These are phyloP conservation scores for Drosophila nigromelanica DNA, from an alignment of 1,140 invertebrate genomes.

Conservation along the genomic window DNA sequence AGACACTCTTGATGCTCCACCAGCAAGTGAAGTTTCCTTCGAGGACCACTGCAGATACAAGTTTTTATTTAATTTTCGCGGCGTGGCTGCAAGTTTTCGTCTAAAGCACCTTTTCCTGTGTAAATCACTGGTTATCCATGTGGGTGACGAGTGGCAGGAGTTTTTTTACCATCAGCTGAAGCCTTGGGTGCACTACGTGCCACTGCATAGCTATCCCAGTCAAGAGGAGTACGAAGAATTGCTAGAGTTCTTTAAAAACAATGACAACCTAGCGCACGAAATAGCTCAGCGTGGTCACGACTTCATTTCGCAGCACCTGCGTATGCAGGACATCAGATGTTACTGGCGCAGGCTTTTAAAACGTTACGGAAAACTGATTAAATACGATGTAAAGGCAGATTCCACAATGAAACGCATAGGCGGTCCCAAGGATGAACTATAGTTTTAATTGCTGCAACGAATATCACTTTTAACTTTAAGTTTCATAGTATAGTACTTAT, in stretches of 20 bases:
- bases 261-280: constrained; percentile 90
- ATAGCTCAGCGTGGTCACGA: constrained; percentile 93
- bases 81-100: constrained; percentile 98
- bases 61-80: constrained; percentile 98
- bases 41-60: constrained; percentile 97
- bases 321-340: constrained; percentile 92
- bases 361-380: constrained; percentile 91
- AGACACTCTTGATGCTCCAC: constrained; percentile 93
- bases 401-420: constrained; percentile 84
- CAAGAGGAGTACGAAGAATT: constrained; percentile 89
- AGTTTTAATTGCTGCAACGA: not conserved
- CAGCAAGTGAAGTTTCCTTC: constrained; percentile 94
- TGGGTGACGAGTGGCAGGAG: constrained; percentile 97
- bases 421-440: constrained; percentile 51
- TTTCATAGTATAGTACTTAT: too few species aligned
- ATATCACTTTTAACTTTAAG: not conserved
- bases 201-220: constrained; percentile 89
- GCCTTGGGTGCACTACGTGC: constrained; percentile 98
- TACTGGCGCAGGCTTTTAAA: constrained; percentile 94
- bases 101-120: constrained; percentile 98
- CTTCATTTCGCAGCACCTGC: constrained; percentile 93
- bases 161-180: constrained; percentile 97
- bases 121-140: constrained; percentile 97
- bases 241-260: constrained; percentile 90
- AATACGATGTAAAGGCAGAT: constrained; percentile 87